phyloP scores from a whole-genome alignment of 2,113 vertebrate genomes.

The Peromyscus maniculatus region DNA sequence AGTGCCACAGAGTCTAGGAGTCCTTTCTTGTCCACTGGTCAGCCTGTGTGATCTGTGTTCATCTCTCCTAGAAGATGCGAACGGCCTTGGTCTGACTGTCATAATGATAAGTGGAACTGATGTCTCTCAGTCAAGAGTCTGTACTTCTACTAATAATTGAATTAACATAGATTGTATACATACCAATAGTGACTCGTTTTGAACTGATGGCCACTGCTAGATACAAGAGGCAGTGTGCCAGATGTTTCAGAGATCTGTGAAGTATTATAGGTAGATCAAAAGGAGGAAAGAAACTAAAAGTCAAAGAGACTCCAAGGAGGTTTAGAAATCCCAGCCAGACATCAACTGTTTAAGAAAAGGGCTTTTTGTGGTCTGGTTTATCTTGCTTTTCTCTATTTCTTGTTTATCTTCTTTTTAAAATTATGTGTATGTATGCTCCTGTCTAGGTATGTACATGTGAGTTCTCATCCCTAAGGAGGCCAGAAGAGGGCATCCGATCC shows the following conservation, averaged over 20 bases:
- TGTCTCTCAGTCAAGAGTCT: neutral
- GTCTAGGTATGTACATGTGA: neutral
- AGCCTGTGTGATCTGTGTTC: neutral
- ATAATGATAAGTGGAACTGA: neutral
- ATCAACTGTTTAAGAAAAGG: neutral
- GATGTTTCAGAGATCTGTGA: neutral
- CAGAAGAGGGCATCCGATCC: neutral
- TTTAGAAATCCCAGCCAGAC: neutral
- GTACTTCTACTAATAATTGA: neutral
- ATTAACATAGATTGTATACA: neutral
- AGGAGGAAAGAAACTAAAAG: neutral
- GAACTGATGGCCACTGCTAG: neutral
- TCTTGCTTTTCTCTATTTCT: neutral
- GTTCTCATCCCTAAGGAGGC: neutral
- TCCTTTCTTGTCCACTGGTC: neutral
- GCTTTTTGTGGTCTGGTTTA: neutral
- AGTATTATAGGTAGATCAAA: neutral
- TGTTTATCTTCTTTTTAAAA: neutral
- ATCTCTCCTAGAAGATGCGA: neutral
- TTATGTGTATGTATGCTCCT: neutral
- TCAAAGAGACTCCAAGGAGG: neutral
- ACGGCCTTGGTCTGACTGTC: neutral
- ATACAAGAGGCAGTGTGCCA: neutral
- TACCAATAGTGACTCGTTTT: neutral
- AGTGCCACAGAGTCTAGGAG: neutral